Conservation (phyloP, 2,888 invertebrate species). For the Apotomis capreana region DNA sequence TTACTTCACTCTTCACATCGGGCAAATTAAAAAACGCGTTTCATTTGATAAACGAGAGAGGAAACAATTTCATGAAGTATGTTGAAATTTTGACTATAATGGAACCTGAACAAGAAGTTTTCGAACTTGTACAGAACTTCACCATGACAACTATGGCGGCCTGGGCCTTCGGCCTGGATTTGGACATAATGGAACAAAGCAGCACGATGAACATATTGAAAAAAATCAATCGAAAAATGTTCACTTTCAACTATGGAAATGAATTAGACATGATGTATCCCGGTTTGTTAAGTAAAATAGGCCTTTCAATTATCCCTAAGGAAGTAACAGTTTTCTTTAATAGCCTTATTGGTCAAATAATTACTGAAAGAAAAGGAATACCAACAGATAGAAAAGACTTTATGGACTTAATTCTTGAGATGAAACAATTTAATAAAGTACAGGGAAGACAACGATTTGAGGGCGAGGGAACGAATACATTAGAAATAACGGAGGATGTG, state of each 20-base stretch:
- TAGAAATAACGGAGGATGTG: not conserved
- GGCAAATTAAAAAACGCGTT: conserved; percentile 44
- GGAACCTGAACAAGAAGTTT: conserved; percentile 5
- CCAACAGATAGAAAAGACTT: conserved; percentile 3
- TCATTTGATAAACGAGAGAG: not conserved
- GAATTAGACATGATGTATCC: not conserved
- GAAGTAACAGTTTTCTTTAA: not conserved
- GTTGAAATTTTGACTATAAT: not conserved
- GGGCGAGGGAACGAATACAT: not conserved
- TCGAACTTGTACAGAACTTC: not conserved
- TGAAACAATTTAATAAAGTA: not conserved
- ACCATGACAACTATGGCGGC: not conserved
- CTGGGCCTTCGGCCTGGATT: not conserved
- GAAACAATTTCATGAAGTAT: not conserved
- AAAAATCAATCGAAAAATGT: not conserved
- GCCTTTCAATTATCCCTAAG: not conserved
- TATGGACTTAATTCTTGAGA: conserved; percentile 3
- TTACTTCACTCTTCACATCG: conserved; percentile 43
- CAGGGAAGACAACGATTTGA: not conserved
- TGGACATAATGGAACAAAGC: not conserved
- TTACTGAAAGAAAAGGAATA: conserved; percentile 1
- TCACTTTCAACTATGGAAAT: not conserved
- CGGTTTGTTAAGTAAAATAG: not conserved
- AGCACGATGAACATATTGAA: not conserved
- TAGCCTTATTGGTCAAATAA: not conserved